Evolutionary conservation across 2,113 vertebrate genomes (phyloP), one percentile per base, ranked within the genome.

Genomic region (Ciconia boyciana): DNA sequence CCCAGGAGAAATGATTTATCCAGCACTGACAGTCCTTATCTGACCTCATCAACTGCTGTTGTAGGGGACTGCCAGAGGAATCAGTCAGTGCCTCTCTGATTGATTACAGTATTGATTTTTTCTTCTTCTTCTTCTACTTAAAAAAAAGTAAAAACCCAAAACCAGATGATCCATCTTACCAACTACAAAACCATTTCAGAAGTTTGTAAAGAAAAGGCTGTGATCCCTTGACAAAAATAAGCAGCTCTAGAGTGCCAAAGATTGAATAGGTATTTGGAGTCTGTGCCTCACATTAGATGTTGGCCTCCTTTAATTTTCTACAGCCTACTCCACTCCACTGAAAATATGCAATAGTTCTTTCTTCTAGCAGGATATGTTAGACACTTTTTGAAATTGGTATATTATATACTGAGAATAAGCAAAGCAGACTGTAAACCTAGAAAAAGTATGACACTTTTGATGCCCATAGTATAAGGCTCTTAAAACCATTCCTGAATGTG

Each of bases 91-190:
- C 51, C 62, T 93, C 18, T 68, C 65, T 96, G 96, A 98, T 89
- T 96, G 97, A 98, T 97, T 95, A 95, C 36, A 80, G 51, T 94
- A 97, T 97, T 94, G 96, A 97, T 97, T 94, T 87, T 74, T 93
- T 78, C n/a, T 71, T 36, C 48, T 71, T 36, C 48, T 87, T 75
- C 78, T 85, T 81, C 82, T 58, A 18, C 46, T 70, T 36, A 52
- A 83, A 71, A 83, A 65, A 62, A 61, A 36, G 32, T 10, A 19
- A 89, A 95, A 91, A 8, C 10, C 10, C 39, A 12, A 51, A 94
- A 46, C 52, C 24, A 94, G 94, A 94, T 51, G 26, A 90, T 54
- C 83, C 34, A 31, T 83, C 41, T 72, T 58, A 81, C 14, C 77
- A 90, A 69, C 44, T 77, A n/a, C 22, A 69, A 80, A 96, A 80